Conservation (phyloP, 2,113 vertebrate genomes). For the Cottus gobio region DNA sequence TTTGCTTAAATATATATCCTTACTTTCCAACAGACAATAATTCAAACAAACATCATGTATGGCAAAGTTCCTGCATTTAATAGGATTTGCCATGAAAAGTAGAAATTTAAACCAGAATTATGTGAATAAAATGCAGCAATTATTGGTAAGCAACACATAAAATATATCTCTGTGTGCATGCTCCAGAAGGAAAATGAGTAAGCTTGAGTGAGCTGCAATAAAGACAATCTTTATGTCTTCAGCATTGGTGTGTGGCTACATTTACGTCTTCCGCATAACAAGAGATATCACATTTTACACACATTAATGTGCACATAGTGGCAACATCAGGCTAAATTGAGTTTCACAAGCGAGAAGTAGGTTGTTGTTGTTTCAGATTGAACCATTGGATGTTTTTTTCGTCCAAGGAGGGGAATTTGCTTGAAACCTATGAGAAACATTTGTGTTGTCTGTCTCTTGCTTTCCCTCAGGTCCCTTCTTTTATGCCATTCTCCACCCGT, state of each 20-base stretch:
- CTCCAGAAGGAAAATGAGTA: not conserved
- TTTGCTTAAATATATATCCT: constrained; percentile 12
- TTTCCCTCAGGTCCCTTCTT: not conserved
- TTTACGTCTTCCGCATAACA: not conserved
- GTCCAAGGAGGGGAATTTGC: not conserved
- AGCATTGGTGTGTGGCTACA: not conserved
- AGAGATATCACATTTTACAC: not conserved
- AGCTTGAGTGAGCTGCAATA: not conserved
- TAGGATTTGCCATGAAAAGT: not conserved
- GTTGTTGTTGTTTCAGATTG: no score
- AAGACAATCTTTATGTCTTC: not conserved
- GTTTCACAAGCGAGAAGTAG: not conserved
- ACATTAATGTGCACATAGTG: not conserved
- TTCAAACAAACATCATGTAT: constrained; percentile 10
- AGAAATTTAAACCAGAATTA: not conserved
- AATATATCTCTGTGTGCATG: not conserved
- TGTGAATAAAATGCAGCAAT: constrained; percentile 1
- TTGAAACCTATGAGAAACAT: not conserved
- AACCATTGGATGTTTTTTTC: not conserved
- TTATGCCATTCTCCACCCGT: not conserved
- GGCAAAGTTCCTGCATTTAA: constrained; percentile 23
- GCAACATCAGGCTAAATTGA: not conserved
- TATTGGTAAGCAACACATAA: not conserved
- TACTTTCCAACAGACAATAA: constrained; percentile 25
- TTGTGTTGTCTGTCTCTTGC: not conserved